Evolutionary conservation across 2,797 vertebrate species (phyloP).

Genomic region (Eulemur albifrons): DNA sequence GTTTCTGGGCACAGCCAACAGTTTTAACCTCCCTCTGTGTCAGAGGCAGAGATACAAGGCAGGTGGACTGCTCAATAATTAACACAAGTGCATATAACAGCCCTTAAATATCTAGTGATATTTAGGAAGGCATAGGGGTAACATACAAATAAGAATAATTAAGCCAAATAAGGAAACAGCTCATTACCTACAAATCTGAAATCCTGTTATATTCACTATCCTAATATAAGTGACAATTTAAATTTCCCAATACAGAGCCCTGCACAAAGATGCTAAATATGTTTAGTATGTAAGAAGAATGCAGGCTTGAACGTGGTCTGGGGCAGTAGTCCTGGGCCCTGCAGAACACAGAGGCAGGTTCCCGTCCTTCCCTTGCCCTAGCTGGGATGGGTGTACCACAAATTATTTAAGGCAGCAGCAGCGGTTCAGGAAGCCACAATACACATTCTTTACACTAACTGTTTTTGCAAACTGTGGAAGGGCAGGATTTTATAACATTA

Average conservation of each 20-base stretch:
- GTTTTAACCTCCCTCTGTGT: constrained; percentile 9
- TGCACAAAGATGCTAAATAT: background rate
- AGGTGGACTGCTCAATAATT: background rate
- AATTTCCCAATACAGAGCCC: background rate
- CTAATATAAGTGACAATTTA: background rate
- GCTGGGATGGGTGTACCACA: background rate
- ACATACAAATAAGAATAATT: background rate
- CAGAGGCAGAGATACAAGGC: background rate
- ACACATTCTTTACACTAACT: background rate
- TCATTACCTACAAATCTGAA: background rate
- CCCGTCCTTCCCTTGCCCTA: background rate
- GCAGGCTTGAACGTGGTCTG: background rate
- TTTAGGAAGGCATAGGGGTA: background rate
- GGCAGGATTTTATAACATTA: background rate
- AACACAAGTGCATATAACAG: background rate
- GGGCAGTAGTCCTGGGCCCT: background rate
- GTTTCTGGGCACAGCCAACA: background rate
- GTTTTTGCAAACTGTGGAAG: background rate
- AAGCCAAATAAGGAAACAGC: background rate
- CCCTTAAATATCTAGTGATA: background rate
- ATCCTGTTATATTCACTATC: background rate
- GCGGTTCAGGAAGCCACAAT: background rate
- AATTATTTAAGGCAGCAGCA: background rate
- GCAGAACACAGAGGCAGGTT: background rate
- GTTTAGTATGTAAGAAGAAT: background rate